These are phyloP conservation scores for Agrochola litura DNA, from an alignment of 2,888 invertebrate species.

Conservation along the genomic window DNA sequence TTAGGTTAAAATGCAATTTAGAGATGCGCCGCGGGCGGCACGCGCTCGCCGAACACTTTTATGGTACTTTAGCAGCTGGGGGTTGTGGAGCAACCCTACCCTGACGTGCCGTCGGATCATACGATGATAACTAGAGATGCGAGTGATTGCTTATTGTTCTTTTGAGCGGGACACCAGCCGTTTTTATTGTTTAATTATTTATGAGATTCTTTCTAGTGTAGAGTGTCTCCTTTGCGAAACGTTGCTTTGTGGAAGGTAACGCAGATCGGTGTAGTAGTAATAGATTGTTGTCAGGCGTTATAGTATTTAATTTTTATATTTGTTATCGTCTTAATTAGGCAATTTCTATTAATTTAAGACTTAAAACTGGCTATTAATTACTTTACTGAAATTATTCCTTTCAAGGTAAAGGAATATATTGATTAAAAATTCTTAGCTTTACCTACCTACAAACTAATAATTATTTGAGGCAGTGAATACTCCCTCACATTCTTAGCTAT, in stretches of 20 bases:
- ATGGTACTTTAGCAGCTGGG: constrained; percentile 73
- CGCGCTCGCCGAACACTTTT: constrained; percentile 78
- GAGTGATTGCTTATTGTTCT: constrained; percentile 62
- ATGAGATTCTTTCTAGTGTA: constrained; percentile 17
- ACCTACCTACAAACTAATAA: not conserved
- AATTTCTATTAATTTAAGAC: not conserved
- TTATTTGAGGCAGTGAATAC: not conserved
- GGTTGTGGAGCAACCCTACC: constrained; percentile 56
- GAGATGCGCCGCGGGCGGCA: constrained; percentile 87
- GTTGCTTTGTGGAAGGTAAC: not conserved
- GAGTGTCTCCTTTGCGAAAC: constrained; percentile 24
- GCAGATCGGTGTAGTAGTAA: constrained; percentile 23
- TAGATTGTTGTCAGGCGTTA: constrained; percentile 49
- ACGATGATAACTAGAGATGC: constrained; percentile 62
- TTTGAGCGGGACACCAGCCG: constrained; percentile 38
- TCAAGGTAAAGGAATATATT: not conserved
- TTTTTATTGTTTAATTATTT: constrained; percentile 47
- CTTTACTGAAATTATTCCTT: not conserved
- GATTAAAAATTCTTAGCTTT: not conserved
- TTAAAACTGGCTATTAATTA: not conserved
- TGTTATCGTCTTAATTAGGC: too few species aligned
- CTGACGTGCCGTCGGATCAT: constrained; percentile 53
- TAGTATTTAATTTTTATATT: not conserved
- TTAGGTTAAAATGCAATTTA: constrained; percentile 90
- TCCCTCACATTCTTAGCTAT: not conserved